Evolutionary conservation across 2,888 invertebrate genomes (phyloP).

Genomic region (Pachymerium ferrugineum): DNA sequence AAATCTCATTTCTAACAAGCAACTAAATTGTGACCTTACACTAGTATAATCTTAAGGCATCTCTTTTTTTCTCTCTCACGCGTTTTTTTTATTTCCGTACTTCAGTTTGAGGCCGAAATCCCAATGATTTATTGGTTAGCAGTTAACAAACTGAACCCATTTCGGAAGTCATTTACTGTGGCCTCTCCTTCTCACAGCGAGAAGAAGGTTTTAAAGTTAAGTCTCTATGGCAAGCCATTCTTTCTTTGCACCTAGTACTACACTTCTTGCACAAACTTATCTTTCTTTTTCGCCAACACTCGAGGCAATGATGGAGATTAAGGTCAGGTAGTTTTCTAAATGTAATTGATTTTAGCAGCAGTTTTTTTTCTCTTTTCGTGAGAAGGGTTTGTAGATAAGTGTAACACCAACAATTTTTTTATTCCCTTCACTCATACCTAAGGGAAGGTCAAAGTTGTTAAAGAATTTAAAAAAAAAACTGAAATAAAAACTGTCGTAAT

Average conservation of each 20-base stretch:
- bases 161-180: constrained; percentile 13
- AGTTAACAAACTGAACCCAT: constrained; percentile 13
- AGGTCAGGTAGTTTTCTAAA: constrained; percentile 7
- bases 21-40: not conserved
- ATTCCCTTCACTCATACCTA: not conserved
- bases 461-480: not conserved
- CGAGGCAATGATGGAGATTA: constrained; percentile 13
- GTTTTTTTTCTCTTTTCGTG: not conserved
- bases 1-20: constrained; percentile 5
- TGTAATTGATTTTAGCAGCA: constrained; percentile 8
- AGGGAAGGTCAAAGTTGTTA: not conserved
- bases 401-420: constrained; percentile 3
- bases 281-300: constrained; percentile 4
- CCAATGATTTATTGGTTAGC: constrained; percentile 13
- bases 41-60: not conserved
- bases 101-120: not conserved
- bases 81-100: constrained; percentile 5
- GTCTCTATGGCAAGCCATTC: constrained; percentile 5
- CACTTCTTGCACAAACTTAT: constrained; percentile 9
- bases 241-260: not conserved
- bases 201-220: constrained; percentile 6
- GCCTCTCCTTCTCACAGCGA: constrained; percentile 8
- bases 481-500: too few relatives aligned
- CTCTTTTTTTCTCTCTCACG: not conserved
- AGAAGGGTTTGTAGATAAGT: not conserved